Base-by-base conservation (phyloP, 2,888 invertebrate species). In the Eristalis arbustorum region DNA sequence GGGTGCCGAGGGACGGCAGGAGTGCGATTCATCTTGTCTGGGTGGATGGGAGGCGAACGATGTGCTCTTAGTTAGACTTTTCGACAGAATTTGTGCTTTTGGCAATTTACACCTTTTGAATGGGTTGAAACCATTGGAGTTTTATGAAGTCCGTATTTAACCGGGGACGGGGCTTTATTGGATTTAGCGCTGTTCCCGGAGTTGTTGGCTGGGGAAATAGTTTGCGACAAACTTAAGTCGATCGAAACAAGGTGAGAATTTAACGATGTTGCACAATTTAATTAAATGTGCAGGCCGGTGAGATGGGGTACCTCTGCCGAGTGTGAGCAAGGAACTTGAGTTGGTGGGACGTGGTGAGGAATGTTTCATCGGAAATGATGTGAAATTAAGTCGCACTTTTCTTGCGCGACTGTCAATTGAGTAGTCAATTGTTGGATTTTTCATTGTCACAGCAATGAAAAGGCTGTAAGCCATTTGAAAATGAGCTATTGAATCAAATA, bases 71-170 rank as follows among this genome's bases (percentile, higher is more conserved):
- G 88, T 84, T 88, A 82, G 88, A 84, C 88, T 88, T 88, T 89
- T 89, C 85, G 89, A 85, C 82, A 88, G 87, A 84, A 89, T 88
- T 89, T 89, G 88, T 88, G 89, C 89, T 89, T 89, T 89, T 89
- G 89, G 89, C 88, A 90, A 89, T 89, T 89, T 89, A 88, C 89
- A 89, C 89, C 89, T 89, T 89, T 89, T 88, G 85, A 88, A 88
- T 84, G 37, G 28, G 66, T 56, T 49, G 18, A 59, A 18, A 72
- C 25, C 61, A 71, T 62, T 57, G 18, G 4, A 69, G 69, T 76
- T 84, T 76, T 80, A 64, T 72, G 72, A 42, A 68, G 57, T 49
- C 22, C 49, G 59, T 72, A 77, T 85, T 81, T 81, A 71, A 73
- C 64, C 59, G 37, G 77, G 42, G 31, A 71, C 31, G 49, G 23